These are phyloP conservation scores for Lucilia cuprina DNA, from an alignment of 1,140 invertebrate species.

Conservation along the genomic window DNA sequence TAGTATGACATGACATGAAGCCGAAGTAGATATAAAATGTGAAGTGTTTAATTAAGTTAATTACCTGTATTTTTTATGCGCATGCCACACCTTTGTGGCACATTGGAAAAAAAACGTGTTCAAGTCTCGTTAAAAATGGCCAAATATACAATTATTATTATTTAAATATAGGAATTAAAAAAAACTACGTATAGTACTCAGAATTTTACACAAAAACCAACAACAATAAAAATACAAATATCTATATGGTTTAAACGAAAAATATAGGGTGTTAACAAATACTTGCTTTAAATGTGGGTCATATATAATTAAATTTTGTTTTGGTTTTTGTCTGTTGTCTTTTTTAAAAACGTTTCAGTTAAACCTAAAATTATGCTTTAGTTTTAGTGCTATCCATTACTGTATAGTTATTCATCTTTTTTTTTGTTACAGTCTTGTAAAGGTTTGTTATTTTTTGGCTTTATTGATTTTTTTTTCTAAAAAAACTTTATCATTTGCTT, in stretches of 20 bases:
- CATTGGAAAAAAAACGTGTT: neutral
- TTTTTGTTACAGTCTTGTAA: too few species aligned
- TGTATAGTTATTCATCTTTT: too few species aligned
- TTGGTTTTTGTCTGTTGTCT: neutral
- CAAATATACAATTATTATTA: slow-evolving; percentile 11
- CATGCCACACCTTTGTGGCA: slow-evolving; percentile 9
- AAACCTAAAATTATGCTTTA: too few species aligned
- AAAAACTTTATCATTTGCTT: too few species aligned
- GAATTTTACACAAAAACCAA: neutral
- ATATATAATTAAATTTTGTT: neutral
- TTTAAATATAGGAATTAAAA: slow-evolving; percentile 7
- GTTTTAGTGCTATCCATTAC: too few species aligned
- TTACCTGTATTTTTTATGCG: slow-evolving; percentile 7
- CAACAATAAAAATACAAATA: too few species aligned
- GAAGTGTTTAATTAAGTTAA: slow-evolving; percentile 18
- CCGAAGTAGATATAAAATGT: neutral
- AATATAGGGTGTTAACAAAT: neutral
- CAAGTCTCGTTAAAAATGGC: neutral
- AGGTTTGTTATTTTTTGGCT: neutral
- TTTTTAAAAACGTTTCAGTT: too few species aligned
- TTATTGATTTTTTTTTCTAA: neutral
- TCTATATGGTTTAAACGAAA: neutral
- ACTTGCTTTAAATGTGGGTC: neutral
- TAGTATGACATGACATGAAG: neutral
- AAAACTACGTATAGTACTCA: neutral